Percentiles rank a stretch among this genome's conserved stretches.
Evolutionary conservation across 1,140 invertebrate species (phyloP).

Genomic region (Ostrea edulis): DNA sequence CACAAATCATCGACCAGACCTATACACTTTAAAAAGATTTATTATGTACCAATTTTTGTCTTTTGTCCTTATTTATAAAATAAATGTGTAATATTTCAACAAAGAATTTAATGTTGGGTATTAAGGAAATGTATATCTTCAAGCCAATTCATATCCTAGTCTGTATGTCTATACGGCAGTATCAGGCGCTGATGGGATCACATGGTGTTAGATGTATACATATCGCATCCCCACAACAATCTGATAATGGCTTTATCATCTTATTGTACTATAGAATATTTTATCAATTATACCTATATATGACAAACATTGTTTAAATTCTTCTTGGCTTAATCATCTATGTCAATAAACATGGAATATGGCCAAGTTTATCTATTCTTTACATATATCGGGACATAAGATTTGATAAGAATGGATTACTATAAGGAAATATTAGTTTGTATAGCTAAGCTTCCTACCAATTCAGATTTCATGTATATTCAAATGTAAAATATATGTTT

Average conservation of each 20-base stretch:
- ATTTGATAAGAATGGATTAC: not conserved
- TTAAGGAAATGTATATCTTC: not conserved
- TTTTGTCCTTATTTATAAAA: not conserved
- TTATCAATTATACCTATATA: conserved; percentile 29
- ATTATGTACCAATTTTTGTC: not conserved
- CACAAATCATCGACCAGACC: conserved; percentile 2
- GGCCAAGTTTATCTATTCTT: conserved; percentile 11
- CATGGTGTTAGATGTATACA: not conserved
- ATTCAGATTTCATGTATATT: not conserved
- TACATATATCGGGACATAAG: not conserved
- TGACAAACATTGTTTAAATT: conserved; percentile 21
- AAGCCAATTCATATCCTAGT: not conserved
- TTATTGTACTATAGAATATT: not conserved
- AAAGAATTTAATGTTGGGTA: not conserved
- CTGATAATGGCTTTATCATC: conserved; percentile 7
- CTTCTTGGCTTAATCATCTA: not conserved
- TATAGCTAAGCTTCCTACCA: no score
- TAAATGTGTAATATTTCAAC: not conserved
- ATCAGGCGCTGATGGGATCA: not conserved
- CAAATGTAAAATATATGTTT: not conserved
- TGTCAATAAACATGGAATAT: conserved; percentile 3
- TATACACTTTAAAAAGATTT: not conserved
- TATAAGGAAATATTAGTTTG: not conserved
- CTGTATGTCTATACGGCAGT: not conserved
- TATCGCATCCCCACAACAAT: not conserved